Conservation (phyloP, 2,888 invertebrate species). For the Cerastoderma edule region DNA sequence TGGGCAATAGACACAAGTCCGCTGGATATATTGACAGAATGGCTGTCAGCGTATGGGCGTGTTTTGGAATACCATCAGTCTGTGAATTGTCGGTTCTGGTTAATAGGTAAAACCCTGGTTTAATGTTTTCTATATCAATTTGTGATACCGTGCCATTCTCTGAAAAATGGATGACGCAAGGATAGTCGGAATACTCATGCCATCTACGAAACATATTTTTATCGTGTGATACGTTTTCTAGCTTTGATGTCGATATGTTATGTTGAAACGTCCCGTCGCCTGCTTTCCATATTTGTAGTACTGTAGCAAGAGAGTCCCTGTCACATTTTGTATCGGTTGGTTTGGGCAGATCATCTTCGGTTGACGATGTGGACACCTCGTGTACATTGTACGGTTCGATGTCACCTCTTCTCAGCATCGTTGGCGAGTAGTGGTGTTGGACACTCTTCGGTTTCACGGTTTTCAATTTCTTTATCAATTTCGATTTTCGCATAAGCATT, state of each 20-base stretch:
- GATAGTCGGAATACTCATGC: conserved; percentile 15
- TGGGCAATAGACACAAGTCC: neutral
- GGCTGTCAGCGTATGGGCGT: neutral
- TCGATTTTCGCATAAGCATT: neutral
- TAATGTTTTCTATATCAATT: neutral
- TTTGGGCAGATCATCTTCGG: too few species aligned
- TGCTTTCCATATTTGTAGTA: conserved; percentile 9
- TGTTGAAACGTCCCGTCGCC: neutral
- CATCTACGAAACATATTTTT: conserved; percentile 2
- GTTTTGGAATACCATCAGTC: neutral
- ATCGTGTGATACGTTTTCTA: neutral
- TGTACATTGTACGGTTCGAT: neutral
- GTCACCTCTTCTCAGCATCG: neutral
- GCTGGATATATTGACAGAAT: conserved; percentile 4
- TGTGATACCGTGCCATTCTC: neutral
- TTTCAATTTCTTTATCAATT: neutral
- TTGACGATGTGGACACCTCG: neutral
- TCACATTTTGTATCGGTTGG: neutral
- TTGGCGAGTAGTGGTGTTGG: neutral
- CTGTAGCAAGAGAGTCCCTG: neutral
- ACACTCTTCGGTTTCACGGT: neutral
- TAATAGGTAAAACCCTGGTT: conserved; percentile 4
- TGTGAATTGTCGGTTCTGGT: neutral
- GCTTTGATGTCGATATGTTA: neutral
- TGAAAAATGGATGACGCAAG: neutral